Base-by-base conservation (phyloP, 2,888 invertebrate genomes). In the Dryocosmus kuriphilus region DNA sequence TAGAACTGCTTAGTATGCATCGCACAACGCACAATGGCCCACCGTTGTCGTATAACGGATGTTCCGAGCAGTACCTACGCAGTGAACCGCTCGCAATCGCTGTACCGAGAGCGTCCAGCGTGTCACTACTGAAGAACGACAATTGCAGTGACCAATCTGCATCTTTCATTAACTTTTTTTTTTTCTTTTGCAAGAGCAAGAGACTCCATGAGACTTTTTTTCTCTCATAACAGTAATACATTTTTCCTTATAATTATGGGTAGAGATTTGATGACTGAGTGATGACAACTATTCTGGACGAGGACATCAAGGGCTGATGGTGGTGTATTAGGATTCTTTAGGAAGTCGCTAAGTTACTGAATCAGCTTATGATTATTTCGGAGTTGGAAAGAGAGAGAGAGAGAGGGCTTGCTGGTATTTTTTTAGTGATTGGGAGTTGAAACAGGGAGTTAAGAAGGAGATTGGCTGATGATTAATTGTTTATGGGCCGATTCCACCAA, bases 341-440 rank as follows among this genome's bases (percentile, higher is more conserved):
- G 35, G 62, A 62, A 62, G 62, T 62, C n/a, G 62, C 35, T 62
- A 62, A 19, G 62, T 35, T n/a, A 35, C n/a, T 83, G 83, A 89
- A 88, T 87, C 88, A 85, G 4, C 4, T 38, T 38, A 14, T 38
- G 2, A 38, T 38, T 14, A 14, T 2, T 14, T 3, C 14, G 38
- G 14, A 14, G 14, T 38, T 38, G 38, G 38, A 38, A 38, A 38
- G 14, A 3, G 0, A 4, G 0, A 38, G 38, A 38, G 38, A 3
- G 3, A 38, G 3, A 38, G 38, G 38, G 38, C 2, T 9, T 9
- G n/a, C n/a, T n/a, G n/a, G n/a, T n/a, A n/a, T n/a, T n/a, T n/a
- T n/a, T n/a, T n/a, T n/a, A n/a, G n/a, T n/a, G n/a, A n/a, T 35
- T 35, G 35, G 35, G 9, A 9, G 35, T 35, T 38, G 11, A 38